Conservation (phyloP, 64 coral and sea anemone species). For the Montipora foliosa region DNA sequence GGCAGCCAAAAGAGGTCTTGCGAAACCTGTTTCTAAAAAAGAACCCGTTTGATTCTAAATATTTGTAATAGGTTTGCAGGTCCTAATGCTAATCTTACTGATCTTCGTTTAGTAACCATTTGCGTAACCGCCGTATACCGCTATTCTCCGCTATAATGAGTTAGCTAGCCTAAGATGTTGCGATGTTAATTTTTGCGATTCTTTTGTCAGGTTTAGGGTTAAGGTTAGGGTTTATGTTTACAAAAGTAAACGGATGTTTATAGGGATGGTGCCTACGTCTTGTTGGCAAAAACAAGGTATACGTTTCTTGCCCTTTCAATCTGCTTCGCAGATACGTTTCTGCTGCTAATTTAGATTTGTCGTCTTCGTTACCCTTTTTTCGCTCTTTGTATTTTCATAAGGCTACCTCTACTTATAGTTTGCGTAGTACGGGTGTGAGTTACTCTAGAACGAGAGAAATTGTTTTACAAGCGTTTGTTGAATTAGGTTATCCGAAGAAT, state of each 20-base stretch:
- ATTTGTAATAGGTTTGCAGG: slow-evolving; percentile 20
- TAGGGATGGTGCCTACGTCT: too few relatives aligned
- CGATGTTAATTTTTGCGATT: background rate
- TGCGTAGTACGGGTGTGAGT: slow-evolving; percentile 23
- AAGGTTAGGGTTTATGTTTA: slow-evolving; percentile 25
- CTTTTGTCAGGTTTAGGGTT: background rate
- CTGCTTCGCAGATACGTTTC: slow-evolving; percentile 39
- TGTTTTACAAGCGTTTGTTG: slow-evolving; percentile 38
- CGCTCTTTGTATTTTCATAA: slow-evolving; percentile 46
- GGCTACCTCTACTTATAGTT: slow-evolving; percentile 29
- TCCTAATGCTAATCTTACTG: background rate
- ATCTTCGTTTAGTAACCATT: slow-evolving; percentile 54
- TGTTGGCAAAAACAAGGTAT: background rate
- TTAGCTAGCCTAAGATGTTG: slow-evolving; percentile 24
- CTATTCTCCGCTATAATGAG: slow-evolving; percentile 56
- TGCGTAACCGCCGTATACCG: slow-evolving; percentile 34
- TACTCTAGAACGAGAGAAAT: slow-evolving; percentile 18
- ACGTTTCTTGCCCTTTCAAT: slow-evolving; percentile 28
- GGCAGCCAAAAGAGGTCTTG: slow-evolving; percentile 33
- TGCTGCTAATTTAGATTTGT: slow-evolving; percentile 43
- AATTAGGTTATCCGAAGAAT: slow-evolving; percentile 39
- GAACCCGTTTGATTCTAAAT: slow-evolving; percentile 36
- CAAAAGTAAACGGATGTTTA: background rate
- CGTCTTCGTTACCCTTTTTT: slow-evolving; percentile 41
- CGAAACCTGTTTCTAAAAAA: slow-evolving; percentile 52